Percentiles rank a stretch among this genome's conserved stretches.
Conservation (phyloP, 2,797 vertebrate genomes). For the Malacoctenus gilli region DNA sequence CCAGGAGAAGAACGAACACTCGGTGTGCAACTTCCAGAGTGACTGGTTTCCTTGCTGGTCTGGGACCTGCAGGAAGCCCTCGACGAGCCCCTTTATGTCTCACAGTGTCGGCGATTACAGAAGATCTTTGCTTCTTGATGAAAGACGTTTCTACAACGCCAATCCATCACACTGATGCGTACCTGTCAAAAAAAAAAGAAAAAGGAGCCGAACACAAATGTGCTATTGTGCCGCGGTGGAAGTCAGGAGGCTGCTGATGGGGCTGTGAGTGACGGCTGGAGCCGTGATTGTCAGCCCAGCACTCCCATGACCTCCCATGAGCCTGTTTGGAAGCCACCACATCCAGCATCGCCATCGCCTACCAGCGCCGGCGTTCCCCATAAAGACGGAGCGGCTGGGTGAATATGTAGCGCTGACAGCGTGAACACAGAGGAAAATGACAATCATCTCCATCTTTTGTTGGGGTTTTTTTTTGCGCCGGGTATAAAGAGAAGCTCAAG, state of each 20-base stretch:
- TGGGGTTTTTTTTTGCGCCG: constrained; percentile 42
- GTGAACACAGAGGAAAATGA: constrained; percentile 50
- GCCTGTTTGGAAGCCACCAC: constrained; percentile 42
- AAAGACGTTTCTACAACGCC: constrained; percentile 51
- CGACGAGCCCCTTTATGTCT: constrained; percentile 23
- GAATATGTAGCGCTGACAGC: constrained; percentile 37
- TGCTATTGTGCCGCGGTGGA: constrained; percentile 52
- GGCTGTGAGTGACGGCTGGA: constrained; percentile 56
- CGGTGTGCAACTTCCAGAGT: constrained; percentile 3
- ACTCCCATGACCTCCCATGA: constrained; percentile 64
- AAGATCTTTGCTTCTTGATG: constrained; percentile 49
- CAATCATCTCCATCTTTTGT: constrained; percentile 62
- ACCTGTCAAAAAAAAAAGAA: constrained; percentile 44
- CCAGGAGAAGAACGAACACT: background rate
- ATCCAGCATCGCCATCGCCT: constrained; percentile 38
- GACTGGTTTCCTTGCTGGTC: constrained; percentile 18
- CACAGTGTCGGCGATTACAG: constrained; percentile 59
- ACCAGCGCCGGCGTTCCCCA: constrained; percentile 37
- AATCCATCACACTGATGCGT: constrained; percentile 60
- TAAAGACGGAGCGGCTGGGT: constrained; percentile 47
- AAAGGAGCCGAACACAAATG: constrained; percentile 36
- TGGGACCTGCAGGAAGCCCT: constrained; percentile 18
- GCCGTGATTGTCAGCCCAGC: constrained; percentile 60
- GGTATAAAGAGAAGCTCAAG: constrained; percentile 42
- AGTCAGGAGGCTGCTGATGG: constrained; percentile 43